Percentiles rank a stretch among this genome's conserved stretches.
Evolutionary conservation across 2,113 vertebrate species (phyloP).

Genomic region (Antechinus stuartii): DNA sequence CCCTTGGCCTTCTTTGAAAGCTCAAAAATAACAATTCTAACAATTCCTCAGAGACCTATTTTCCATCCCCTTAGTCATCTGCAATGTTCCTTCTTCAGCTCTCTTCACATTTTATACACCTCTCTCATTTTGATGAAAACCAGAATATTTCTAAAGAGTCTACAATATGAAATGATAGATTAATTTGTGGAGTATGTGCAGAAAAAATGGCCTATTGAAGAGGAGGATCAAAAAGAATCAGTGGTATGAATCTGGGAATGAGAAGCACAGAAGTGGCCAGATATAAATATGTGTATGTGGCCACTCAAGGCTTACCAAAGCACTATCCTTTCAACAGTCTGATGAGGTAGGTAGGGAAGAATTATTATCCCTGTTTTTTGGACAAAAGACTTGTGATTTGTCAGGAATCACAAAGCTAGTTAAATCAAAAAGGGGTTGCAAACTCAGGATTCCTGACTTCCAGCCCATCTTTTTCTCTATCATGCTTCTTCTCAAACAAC

Average conservation of each 20-base stretch:
- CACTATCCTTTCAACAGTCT: not conserved
- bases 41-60: slow-evolving; percentile 15
- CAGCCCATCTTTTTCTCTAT: not conserved
- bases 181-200: not conserved
- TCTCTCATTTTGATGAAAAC: not conserved
- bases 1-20: slow-evolving; percentile 4
- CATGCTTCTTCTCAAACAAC: not conserved
- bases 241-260: not conserved
- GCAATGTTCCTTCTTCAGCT: not conserved
- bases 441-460: not conserved
- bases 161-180: not conserved
- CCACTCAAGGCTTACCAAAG: not conserved
- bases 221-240: not conserved
- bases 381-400: not conserved
- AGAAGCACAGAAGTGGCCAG: not conserved
- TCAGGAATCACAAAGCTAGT: not conserved
- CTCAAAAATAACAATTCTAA: not conserved
- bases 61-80: slow-evolving; percentile 2
- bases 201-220: not conserved
- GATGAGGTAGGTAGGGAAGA: not conserved
- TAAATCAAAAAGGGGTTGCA: not conserved
- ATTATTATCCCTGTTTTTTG: not conserved
- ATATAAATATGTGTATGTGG: slow-evolving; percentile 8
- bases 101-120: slow-evolving; percentile 12
- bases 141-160: slow-evolving; percentile 8